Conservation (phyloP, 2,888 invertebrate genomes). For the Cerastis leucographa region DNA sequence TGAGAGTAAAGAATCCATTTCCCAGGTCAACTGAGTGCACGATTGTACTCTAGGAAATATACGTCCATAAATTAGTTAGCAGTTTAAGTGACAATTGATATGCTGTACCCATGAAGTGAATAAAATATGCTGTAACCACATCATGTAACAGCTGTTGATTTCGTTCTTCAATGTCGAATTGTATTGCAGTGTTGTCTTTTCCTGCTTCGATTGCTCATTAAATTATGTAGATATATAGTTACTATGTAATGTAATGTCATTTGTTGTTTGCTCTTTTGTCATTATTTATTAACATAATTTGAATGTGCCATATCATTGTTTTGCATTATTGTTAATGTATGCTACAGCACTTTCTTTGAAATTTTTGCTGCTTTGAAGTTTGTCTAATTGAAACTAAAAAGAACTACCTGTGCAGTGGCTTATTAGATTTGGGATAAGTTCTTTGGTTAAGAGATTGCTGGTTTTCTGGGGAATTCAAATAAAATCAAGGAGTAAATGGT, state of each 20-base stretch:
- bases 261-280: slow-evolving; percentile 42
- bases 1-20: background rate
- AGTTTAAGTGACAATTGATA: slow-evolving; percentile 22
- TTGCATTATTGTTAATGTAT: slow-evolving; percentile 17
- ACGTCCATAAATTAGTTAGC: slow-evolving; percentile 34
- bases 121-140: too few relatives aligned
- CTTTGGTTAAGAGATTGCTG: background rate
- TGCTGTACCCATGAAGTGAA: slow-evolving; percentile 22
- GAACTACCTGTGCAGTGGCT: background rate
- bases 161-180: slow-evolving; percentile 50
- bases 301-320: slow-evolving; percentile 48
- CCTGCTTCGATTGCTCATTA: slow-evolving; percentile 37
- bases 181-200: slow-evolving; percentile 33
- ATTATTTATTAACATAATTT: slow-evolving; percentile 59
- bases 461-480: slow-evolving; percentile 67
- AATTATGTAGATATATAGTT: slow-evolving; percentile 25
- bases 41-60: slow-evolving; percentile 8
- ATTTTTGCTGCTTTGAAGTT: slow-evolving; percentile 10
- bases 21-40: background rate
- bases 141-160: slow-evolving; percentile 44
- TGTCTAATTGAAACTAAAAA: slow-evolving; percentile 14
- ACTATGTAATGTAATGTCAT: slow-evolving; percentile 49
- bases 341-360: background rate
- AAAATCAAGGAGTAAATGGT: slow-evolving; percentile 85
- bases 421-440: background rate